phyloP scores from a whole-genome alignment of 2,113 vertebrate genomes.

The Catharus minimus region DNA sequence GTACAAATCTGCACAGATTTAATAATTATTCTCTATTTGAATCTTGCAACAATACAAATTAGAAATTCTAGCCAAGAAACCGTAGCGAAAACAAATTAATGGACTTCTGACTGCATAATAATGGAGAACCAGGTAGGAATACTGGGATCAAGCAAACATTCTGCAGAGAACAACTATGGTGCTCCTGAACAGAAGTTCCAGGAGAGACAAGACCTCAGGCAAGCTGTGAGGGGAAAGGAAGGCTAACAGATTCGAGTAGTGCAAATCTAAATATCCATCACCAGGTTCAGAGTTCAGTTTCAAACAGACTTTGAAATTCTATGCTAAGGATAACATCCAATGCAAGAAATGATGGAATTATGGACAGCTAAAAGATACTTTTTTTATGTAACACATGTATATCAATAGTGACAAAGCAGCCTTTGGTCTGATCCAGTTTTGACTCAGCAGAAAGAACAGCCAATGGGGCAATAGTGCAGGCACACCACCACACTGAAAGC shows the following conservation, averaged over 20 bases:
- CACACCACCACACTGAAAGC: neutral
- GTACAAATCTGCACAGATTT: neutral
- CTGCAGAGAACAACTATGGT: neutral
- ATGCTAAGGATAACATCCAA: neutral
- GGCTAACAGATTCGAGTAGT: rapidly evolving
- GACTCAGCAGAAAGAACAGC: neutral
- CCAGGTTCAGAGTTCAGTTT: neutral
- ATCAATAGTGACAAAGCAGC: neutral
- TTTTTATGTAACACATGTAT: neutral
- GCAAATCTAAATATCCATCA: neutral
- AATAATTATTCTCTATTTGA: neutral
- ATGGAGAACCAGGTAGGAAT: neutral
- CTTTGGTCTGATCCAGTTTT: neutral
- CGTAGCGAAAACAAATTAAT: neutral
- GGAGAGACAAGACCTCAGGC: neutral
- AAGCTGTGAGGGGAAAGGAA: neutral
- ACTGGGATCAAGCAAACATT: neutral
- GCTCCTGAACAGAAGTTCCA: neutral
- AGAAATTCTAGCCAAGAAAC: neutral
- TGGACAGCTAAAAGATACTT: neutral
- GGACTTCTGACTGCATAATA: neutral
- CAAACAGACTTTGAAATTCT: neutral
- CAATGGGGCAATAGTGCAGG: neutral
- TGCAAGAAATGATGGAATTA: neutral
- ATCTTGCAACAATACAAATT: neutral